Evolutionary conservation across 2,888 invertebrate genomes (phyloP), one percentile per base, ranked within the genome.

Genomic region (Galerucella nymphaeae): DNA sequence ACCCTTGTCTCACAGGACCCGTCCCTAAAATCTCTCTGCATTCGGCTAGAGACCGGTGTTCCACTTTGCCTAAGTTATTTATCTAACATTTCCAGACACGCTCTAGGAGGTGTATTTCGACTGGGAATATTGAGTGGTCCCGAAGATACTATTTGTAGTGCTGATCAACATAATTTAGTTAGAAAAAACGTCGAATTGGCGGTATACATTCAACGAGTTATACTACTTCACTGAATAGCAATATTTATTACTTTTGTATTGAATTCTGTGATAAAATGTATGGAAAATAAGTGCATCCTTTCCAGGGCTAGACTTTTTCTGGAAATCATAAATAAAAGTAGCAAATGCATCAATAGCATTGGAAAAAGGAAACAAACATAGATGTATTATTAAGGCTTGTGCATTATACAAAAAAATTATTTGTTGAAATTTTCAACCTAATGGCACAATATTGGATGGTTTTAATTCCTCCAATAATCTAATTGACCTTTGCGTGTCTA

Each of bases 1-100:
- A 71, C 77, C 78, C 75, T 75, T 71, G 72, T 79, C 79, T 80
- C 80, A 18, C 65, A 79, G 79, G 80, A 78, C 75, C 66, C 69
- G 70, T 74, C 75, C 77, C 74, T 77, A 70, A 73, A 66, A 73
- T 73, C 70, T 73, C 45, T 65, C 59, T 66, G 64, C 64, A 64
- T 73, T 67, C 71, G 75, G 72, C 73, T 72, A 74, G 75, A 72
- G 76, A 70, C 74, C 63, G 71, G 71, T 75, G 72, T 76, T 72
- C 76, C 75, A 75, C 73, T 76, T 74, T 71, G 75, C 72, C 65
- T 71, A 67, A 59, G 76, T 76, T 76, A 79, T 79, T 78, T 76
- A 77, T 78, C 76, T 77, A 64, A 59, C 67, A 67, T 67, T 73
- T 66, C 41, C 73, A 70, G 66, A 59, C 67, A 64, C 55, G 48